Evolutionary conservation across 2,113 vertebrate species (phyloP).

Genomic region (Microcebus jonahi): DNA sequence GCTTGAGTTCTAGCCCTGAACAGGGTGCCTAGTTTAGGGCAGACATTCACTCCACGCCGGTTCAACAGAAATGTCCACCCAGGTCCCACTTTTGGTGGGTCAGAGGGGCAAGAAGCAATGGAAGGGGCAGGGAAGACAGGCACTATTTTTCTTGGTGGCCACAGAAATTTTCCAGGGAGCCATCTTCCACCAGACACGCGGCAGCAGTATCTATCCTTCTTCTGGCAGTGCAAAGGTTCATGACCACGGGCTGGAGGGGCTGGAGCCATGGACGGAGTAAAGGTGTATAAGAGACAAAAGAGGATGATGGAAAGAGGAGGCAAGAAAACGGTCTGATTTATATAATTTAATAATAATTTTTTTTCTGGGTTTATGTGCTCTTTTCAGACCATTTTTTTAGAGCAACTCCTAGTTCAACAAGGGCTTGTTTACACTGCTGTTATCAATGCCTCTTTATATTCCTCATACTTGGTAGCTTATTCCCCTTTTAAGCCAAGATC

Average conservation of each 20-base stretch:
- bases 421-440: not conserved
- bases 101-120: not conserved
- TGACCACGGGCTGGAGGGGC: not conserved
- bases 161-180: not conserved
- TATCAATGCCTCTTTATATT: not conserved
- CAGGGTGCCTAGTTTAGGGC: not conserved
- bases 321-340: not conserved
- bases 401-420: not conserved
- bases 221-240: not conserved
- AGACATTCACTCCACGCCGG: not conserved
- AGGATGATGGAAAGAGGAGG: not conserved
- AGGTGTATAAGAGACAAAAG: not conserved
- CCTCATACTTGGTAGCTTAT: not conserved
- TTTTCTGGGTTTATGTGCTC: not conserved
- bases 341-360: not conserved
- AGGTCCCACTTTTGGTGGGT: not conserved
- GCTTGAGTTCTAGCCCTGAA: not conserved
- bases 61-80: not conserved
- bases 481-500: not conserved
- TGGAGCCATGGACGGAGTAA: not conserved
- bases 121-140: too few species aligned
- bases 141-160: not conserved
- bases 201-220: not conserved
- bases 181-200: accelerated
- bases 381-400: not conserved